Conservation (phyloP, 2,797 vertebrate species). For the Antennarius maculatus region DNA sequence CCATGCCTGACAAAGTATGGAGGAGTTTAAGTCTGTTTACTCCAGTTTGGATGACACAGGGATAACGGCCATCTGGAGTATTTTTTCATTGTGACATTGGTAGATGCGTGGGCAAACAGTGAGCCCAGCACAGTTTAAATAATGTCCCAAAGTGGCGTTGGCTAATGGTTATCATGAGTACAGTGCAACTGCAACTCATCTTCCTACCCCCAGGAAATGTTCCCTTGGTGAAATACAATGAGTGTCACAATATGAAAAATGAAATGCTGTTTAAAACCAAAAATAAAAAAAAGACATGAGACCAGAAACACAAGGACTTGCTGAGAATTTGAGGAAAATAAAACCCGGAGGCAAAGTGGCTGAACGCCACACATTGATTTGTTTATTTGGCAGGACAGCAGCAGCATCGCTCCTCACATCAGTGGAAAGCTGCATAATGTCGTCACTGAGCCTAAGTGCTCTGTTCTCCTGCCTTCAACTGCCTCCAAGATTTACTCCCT, state of each 20-base stretch:
- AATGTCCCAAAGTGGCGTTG: conserved; percentile 25
- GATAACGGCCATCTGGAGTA: conserved; percentile 60
- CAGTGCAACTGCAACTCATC: neutral
- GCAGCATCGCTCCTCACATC: conserved; percentile 4
- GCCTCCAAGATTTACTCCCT: conserved; percentile 26
- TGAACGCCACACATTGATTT: conserved; percentile 29
- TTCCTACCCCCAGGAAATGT: conserved; percentile 21
- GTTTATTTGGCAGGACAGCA: conserved; percentile 43
- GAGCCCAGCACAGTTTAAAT: conserved; percentile 44
- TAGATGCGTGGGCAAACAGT: conserved; percentile 42
- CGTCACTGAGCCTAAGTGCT: conserved; percentile 1
- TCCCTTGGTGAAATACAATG: conserved; percentile 23
- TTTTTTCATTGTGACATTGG: conserved; percentile 27
- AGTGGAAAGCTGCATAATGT: conserved; percentile 7
- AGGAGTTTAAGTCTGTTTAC: conserved; percentile 47
- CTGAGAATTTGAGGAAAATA: conserved; percentile 13
- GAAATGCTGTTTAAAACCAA: conserved; percentile 51
- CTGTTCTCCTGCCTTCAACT: conserved; percentile 27
- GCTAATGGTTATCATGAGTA: conserved; percentile 25
- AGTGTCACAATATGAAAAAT: conserved; percentile 36
- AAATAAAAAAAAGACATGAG: conserved; percentile 9
- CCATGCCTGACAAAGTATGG: conserved; percentile 40
- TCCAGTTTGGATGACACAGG: conserved; percentile 52
- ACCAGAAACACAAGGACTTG: neutral
- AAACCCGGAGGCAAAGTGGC: conserved; percentile 25